These are phyloP conservation scores for Dreissena rostriformis DNA, from an alignment of 1,140 invertebrate genomes.

Conservation along the genomic window DNA sequence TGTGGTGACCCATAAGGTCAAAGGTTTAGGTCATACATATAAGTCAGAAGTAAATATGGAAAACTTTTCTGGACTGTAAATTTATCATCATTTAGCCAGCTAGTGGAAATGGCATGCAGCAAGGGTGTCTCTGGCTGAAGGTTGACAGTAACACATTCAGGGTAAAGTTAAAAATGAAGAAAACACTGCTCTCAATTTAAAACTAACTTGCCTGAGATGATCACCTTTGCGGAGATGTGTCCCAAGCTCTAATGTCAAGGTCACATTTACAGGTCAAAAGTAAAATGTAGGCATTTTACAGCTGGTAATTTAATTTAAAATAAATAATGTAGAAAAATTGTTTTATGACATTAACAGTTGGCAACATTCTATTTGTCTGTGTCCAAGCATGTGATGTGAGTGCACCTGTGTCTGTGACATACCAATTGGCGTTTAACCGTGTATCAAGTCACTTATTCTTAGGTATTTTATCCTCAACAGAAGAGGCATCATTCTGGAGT, in stretches of 20 bases:
- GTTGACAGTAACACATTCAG: too few relatives aligned
- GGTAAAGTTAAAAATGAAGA: too few relatives aligned
- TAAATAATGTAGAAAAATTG: neutral
- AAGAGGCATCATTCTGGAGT: constrained; percentile 71
- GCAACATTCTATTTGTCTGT: neutral
- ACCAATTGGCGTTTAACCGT: too few relatives aligned
- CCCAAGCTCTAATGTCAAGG: too few relatives aligned
- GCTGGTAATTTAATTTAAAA: neutral
- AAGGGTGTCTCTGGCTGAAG: too few relatives aligned
- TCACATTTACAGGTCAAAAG: too few relatives aligned
- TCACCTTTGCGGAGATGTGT: too few relatives aligned
- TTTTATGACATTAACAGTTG: neutral
- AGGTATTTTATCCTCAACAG: constrained; percentile 43
- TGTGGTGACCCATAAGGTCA: neutral
- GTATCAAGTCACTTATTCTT: neutral
- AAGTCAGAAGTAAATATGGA: neutral
- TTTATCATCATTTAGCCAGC: neutral
- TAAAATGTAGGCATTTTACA: too few relatives aligned
- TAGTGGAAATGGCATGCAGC: too few relatives aligned
- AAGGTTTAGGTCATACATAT: neutral
- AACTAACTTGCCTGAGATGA: too few relatives aligned
- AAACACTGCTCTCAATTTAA: too few relatives aligned
- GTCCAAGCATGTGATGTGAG: neutral
- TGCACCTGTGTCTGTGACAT: neutral
- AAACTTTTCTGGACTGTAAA: neutral